Base-by-base conservation (phyloP, 2,797 vertebrate genomes). In the Periophthalmus magnuspinnatus region DNA sequence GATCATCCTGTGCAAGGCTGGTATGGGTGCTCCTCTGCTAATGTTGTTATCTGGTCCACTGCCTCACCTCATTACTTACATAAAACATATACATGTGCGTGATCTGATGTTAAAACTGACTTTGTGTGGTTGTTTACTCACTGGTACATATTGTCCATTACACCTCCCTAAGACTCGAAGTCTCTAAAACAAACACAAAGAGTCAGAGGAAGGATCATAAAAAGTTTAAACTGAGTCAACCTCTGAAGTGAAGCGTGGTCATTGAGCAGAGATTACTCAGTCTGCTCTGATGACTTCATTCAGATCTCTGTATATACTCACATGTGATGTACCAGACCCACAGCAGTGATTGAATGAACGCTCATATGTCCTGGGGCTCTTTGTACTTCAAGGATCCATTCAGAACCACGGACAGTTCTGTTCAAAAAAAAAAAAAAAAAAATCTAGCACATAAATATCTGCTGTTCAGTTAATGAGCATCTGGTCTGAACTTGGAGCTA, bases 241-340 rank as follows among this genome's bases (percentile, higher is more conserved):
- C 16, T 48, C 47, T 52, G n/a, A 47, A 47, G 36, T 47, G 16
- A 52, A 21, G n/a, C 68, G 48, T 80, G 67, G 74, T 61, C 67
- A 74, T 1, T 32, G 48, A 68, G 54, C 41, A 28, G 67, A 73
- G 67, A 19, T 13, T 41, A 61, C 10, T n/a, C 32, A 47, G 62
- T 24, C 76, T 76, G n/a, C 47, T 38, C 55, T 67, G 71, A 41
- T 75, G 73, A 82, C 60, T n/a, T 72, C 68, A 73, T n/a, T 72
- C 68, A 73, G 36, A 50, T 62, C 21, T 41, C 38, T 41, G 13
- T 11, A 54, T 76, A 75, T 47, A 48, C 64, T 65, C 9, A 11
- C 24, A 62, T 69, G 34, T 41, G 56, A 66, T 68, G 62, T 17
- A 14, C 69, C 73, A 76, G 67, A 74, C 84, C 68, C 71, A 68